Base-by-base conservation (phyloP, 2,797 vertebrate species). In the Gymnoscopelus braueri region DNA sequence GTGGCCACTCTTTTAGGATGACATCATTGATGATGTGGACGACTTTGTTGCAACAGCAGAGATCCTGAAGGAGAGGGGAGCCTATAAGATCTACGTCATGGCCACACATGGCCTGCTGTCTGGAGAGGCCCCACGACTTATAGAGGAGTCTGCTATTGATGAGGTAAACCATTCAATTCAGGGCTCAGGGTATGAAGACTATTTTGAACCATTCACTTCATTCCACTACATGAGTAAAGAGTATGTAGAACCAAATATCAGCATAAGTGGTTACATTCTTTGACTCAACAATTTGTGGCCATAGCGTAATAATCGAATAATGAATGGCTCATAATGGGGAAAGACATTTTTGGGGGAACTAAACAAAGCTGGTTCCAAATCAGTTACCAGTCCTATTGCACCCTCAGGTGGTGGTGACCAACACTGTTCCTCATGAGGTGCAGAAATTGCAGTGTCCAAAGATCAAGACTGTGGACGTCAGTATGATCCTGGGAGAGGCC, bases 11-110 rank as follows among this genome's bases (percentile, higher is more conserved):
- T 60, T 2, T 63, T 84, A 99, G 98, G 98, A 99, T 82, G 97
- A 99, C 90, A 99, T 99, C 51, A 98, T 99, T 0, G 98, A 99
- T 5, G 96, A 98, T 0, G 96, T 98, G 79, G 96, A 96, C 76
- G 97, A 97, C 87, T 99, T 97, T 80, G 96, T 99, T 2, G 97
- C 97, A 0, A 95, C 97, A 5, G 97, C 98, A 1, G 97, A 99
- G 81, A 97, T 96, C 85, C 93, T 99, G 80, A 99, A 99, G 74
- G 97, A 99, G 78, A 93, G 97, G 1, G 98, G 98, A 0, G 97
- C 98, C 7, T 99, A 98, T 79, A 99, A 98, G 91, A 98, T 99
- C 76, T 99, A 96, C 57, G 92, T 99, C 82, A 99, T 99, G 98
- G 98, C 97, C 0, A 99, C 98, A 4, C 98, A 99, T 0, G 98